These are phyloP conservation scores for Crax fasciolata DNA, from an alignment of 2,797 vertebrate species.

Conservation along the genomic window DNA sequence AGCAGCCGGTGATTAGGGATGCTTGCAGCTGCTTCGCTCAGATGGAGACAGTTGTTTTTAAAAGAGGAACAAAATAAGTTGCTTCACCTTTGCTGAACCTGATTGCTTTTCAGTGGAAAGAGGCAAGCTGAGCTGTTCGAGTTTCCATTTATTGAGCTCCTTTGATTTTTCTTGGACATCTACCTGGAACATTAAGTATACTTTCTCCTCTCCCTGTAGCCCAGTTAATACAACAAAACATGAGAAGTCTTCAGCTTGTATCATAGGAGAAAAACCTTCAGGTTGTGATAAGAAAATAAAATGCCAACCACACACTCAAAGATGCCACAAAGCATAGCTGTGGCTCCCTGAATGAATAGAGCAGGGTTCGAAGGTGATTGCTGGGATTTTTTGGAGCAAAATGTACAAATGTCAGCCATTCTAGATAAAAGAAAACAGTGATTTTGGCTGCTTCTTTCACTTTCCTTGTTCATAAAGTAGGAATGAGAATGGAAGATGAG, in stretches of 20 bases:
- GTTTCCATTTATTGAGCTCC: slow-evolving; percentile 59
- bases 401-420: not conserved
- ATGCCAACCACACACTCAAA: not conserved
- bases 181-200: slow-evolving; percentile 34
- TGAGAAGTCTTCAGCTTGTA: not conserved
- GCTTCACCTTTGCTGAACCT: slow-evolving; percentile 49
- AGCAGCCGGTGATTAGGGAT: not conserved
- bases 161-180: slow-evolving; percentile 66
- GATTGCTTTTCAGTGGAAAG: slow-evolving; percentile 44
- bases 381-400: not conserved
- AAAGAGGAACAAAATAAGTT: slow-evolving; percentile 31
- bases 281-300: slow-evolving; percentile 21
- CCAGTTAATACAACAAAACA: slow-evolving; percentile 8
- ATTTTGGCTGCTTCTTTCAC: not conserved
- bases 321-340: not conserved
- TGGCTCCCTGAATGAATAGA: not conserved
- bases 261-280: not conserved
- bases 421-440: not conserved
- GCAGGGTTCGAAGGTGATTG: not conserved
- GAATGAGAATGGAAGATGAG: not conserved
- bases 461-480: not conserved
- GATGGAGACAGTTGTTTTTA: not conserved
- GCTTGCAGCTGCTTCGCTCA: not conserved
- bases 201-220: slow-evolving; percentile 8
- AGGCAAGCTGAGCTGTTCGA: slow-evolving; percentile 41